Conservation (phyloP, 1,140 invertebrate species). For the Atta cephalotes region DNA sequence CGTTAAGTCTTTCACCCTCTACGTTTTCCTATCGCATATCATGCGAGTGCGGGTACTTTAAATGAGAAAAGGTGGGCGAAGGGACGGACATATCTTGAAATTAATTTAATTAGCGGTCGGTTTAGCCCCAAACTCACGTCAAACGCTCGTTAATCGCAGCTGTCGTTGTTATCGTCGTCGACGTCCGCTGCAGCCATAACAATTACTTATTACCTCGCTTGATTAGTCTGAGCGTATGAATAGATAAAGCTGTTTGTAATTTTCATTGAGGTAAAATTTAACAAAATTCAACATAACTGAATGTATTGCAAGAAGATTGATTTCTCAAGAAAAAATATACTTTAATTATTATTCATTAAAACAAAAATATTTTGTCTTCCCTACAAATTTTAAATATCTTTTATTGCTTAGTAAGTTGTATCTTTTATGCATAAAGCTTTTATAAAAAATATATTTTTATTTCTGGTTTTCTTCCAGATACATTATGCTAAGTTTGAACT, state of each 20-base stretch:
- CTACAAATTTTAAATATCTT: not conserved
- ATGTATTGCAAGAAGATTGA: not conserved
- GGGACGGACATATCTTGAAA: slow-evolving; percentile 73
- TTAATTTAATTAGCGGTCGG: slow-evolving; percentile 86
- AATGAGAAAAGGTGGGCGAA: not conserved
- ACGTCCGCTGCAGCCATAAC: slow-evolving; percentile 37
- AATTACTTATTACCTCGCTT: slow-evolving; percentile 48
- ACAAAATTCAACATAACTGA: not conserved
- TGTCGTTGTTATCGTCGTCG: slow-evolving; percentile 75
- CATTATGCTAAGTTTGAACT: not conserved
- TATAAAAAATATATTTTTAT: not conserved
- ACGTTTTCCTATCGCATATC: not conserved
- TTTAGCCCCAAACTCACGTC: slow-evolving; percentile 77
- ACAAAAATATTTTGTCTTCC: not conserved
- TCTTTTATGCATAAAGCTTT: not conserved
- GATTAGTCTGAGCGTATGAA: slow-evolving; percentile 20
- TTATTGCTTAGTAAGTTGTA: not conserved
- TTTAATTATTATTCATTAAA: not conserved
- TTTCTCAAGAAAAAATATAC: not conserved
- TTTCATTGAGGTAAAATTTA: not conserved
- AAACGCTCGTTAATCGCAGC: slow-evolving; percentile 84
- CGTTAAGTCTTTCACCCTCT: not conserved
- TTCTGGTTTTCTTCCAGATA: not conserved
- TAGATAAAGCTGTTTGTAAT: not conserved
- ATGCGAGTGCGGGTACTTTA: not conserved